These are phyloP conservation scores for Drosophila nannoptera DNA, from an alignment of 1,140 invertebrate species.

Conservation along the genomic window DNA sequence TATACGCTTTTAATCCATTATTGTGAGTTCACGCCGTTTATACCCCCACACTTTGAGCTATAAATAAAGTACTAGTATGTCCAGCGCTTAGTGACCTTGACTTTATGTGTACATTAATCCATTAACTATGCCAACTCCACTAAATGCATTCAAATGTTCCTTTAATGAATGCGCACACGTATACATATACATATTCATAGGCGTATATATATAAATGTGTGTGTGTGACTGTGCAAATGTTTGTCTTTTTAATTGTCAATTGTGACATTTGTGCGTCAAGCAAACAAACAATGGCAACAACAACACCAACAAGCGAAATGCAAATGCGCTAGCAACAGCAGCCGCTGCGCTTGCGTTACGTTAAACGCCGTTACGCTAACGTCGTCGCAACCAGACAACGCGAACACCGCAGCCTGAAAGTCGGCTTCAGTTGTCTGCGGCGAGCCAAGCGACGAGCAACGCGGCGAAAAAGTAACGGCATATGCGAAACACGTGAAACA, in stretches of 20 bases:
- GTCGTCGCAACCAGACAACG: constrained; percentile 19
- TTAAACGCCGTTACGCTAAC: constrained; percentile 19
- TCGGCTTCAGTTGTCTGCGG: constrained; percentile 63
- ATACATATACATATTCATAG: constrained; percentile 5
- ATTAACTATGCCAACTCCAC: constrained; percentile 23
- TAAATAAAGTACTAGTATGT: background rate
- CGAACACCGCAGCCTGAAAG: constrained; percentile 64
- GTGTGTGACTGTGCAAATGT: constrained; percentile 35
- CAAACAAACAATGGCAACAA: constrained; percentile 10
- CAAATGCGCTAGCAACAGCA: constrained; percentile 28
- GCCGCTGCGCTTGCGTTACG: constrained; percentile 17
- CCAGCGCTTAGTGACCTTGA: constrained; percentile 38
- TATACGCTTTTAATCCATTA: background rate
- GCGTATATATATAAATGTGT: constrained; percentile 9
- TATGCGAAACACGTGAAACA: constrained; percentile 6
- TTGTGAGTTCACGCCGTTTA: background rate
- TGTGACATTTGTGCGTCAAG: constrained; percentile 39
- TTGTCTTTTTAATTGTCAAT: constrained; percentile 62
- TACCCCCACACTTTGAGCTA: background rate
- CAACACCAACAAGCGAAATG: constrained; percentile 20
- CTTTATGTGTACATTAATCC: constrained; percentile 35
- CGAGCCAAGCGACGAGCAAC: constrained; percentile 49
- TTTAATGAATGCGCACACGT: constrained; percentile 27
- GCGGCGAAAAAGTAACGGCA: constrained; percentile 31
- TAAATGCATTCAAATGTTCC: constrained; percentile 28